Base-by-base conservation (phyloP, 2,888 invertebrate genomes). In the Catotricha subobsoleta region DNA sequence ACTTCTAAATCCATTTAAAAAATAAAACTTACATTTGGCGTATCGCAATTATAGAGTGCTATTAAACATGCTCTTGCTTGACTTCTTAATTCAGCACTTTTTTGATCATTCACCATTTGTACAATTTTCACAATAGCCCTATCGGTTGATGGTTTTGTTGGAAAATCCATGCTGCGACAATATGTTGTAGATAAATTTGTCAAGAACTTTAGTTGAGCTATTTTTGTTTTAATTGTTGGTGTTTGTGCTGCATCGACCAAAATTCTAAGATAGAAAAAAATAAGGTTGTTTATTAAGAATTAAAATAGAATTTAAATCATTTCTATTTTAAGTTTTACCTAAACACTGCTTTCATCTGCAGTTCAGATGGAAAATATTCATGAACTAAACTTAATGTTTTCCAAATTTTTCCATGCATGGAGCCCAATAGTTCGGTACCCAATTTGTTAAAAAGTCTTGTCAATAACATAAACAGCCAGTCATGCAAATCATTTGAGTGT, bases 381-480 rank as follows among this genome's bases (percentile, higher is more conserved):
- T 73, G 71, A 13, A 78, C 79, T 7, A 84, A 73, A 48, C 84
- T 82, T 43, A 91, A 60, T 0, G 86, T 86, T 59, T 80, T 80
- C 66, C 80, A 76, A 34, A 95, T 80, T 66, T 95, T 95, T 44
- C 77, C 76, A 57, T 88, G 83, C 49, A 92, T 83, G 0, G 94
- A 94, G 43, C 82, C 87, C 8, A 97, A 67, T 47, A 94, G 71
- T 58, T 97, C 97, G 0, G 81, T 78, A 42, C 92, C 92, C 27
- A 88, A 69, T 60, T 94, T 95, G 61, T 84, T 80, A 42, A 97
- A 76, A 30, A 79, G 61, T 30, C 87, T 74, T 43, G 86, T 84
- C 56, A 95, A 70, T 40, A 97, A 69, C 49, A 91, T 80, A 54
- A 91, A 91, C 2, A 97, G 69, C 91, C 95, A 95, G 58, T 88